A percentile compares a stretch with the other conserved stretches of the same genome.
These are phyloP conservation scores for Maccullochella peelii DNA, from an alignment of 2,113 vertebrate species.

Conservation along the genomic window DNA sequence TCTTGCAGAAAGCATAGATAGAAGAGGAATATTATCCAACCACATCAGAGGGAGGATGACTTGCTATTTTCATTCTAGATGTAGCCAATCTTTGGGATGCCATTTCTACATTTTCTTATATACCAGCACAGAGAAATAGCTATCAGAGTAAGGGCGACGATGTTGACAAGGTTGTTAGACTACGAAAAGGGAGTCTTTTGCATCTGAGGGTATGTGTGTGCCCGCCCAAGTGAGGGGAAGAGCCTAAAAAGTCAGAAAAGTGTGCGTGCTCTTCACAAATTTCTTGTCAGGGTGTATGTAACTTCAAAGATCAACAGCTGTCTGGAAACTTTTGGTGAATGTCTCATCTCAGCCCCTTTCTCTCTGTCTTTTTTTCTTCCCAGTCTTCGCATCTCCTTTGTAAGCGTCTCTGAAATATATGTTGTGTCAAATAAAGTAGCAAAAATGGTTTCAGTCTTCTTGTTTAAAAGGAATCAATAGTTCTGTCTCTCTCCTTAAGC, in stretches of 20 bases:
- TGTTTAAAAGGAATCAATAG: constrained; percentile 73
- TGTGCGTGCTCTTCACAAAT: constrained; percentile 4
- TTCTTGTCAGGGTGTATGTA: constrained; percentile 11
- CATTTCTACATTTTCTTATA: constrained; percentile 32
- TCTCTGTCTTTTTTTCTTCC: background rate
- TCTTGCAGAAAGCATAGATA: constrained; percentile 30
- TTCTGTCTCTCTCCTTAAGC: constrained; percentile 58
- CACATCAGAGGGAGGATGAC: constrained; percentile 26
- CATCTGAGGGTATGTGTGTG: constrained; percentile 1
- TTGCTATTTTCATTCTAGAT: constrained; percentile 42
- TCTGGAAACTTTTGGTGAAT: constrained; percentile 62
- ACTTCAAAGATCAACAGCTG: constrained; percentile 65
- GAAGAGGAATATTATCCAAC: constrained; percentile 35
- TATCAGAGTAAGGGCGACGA: constrained; percentile 20
- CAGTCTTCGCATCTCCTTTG: constrained; percentile 11
- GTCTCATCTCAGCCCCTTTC: constrained; percentile 38
- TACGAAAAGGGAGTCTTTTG: background rate
- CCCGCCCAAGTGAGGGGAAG: background rate
- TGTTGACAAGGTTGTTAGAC: constrained; percentile 47
- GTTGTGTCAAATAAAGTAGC: constrained; percentile 44
- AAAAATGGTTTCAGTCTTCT: constrained; percentile 49
- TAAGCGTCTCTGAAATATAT: constrained; percentile 54
- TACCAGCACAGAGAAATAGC: constrained; percentile 16
- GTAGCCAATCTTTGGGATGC: constrained; percentile 43
- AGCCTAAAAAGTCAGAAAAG: constrained; percentile 24